Base-by-base conservation (phyloP, 2,888 invertebrate genomes). In the Chrysomela aeneicollis region DNA sequence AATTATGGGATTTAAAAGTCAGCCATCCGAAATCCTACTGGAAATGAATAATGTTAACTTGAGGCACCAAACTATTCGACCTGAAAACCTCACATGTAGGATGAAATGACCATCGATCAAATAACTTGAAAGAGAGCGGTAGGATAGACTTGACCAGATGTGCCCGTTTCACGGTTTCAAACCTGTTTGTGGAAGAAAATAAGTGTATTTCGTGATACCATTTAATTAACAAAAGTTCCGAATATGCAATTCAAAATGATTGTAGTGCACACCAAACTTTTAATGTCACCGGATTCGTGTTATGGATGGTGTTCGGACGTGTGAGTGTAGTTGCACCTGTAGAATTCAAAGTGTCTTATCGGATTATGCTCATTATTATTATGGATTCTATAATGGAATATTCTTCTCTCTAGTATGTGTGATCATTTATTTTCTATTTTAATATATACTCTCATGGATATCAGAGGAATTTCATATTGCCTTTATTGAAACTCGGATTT, bases 311-410 rank as follows among this genome's bases (percentile, higher is more conserved):
- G 42, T 15, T 21, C 21, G 35, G 42, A 51, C 22, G 22, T 30
- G 54, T 50, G 49, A 22, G 0, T 19, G 47, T 50, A 10, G 19
- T 61, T 26, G 8, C 32, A 17, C 32, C 10, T 35, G 35, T 50
- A 21, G 9, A 35, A 35, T 2, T 8, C 35, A 42, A 10, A 17
- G 8, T 55, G n/a, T 47, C 30, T 57, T 50, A 18, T 26, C 18
- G 26, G 26, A 21, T 37, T 50, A 37, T 30, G 42, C 47, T n/a
- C 10, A 57, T 62, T 32, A 67, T 54, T 42, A 69, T 59, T 64
- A 64, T 50, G 69, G 69, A 17, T 71, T 73, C 62, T 66, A 59
- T 21, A 64, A 72, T 59, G 73, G 72, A 66, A 70, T 72, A 58
- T 73, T 71, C 60, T 73, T 70, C 59, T 69, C 71, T 5, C 59